phyloP scores from a whole-genome alignment of 2,113 vertebrate genomes.

The Sebastes schlegelii region DNA sequence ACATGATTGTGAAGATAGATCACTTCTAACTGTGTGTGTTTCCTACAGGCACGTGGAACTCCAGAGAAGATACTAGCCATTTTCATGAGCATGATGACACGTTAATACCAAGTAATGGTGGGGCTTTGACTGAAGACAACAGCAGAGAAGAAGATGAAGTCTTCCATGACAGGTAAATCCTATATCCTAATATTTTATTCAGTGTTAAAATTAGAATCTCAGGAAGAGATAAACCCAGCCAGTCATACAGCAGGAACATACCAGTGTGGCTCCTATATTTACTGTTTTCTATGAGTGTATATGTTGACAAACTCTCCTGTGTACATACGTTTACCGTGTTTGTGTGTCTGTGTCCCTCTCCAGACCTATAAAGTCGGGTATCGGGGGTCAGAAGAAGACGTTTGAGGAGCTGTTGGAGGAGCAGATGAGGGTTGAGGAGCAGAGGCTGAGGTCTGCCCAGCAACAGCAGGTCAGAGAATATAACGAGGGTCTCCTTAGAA shows the following conservation, averaged over 20 bases:
- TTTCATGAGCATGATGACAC: conserved; percentile 15
- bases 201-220: not conserved
- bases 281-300: not conserved
- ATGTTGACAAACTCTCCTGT: not conserved
- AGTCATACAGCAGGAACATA: not conserved
- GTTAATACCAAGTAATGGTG: not conserved
- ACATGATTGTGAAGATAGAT: not conserved
- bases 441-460: conserved; percentile 81
- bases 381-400: conserved; percentile 87
- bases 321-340: not conserved
- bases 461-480: conserved; percentile 82
- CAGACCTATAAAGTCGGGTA: conserved; percentile 89
- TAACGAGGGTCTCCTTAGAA: not conserved
- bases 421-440: conserved; percentile 91
- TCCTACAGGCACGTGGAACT: conserved; percentile 26
- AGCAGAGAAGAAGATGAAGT: conserved; percentile 11
- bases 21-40: not conserved
- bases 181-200: not conserved
- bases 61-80: not conserved
- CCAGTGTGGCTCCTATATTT: not conserved
- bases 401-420: conserved; percentile 96
- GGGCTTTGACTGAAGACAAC: conserved; percentile 8
- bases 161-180: conserved; percentile 70
- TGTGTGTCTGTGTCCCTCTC: not conserved
- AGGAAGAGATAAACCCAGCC: not conserved